Evolutionary conservation across 35 echinoderm and acorn worm genomes (phyloP), one percentile per base, ranked within the genome.

Genomic region (Ptychodera flava): DNA sequence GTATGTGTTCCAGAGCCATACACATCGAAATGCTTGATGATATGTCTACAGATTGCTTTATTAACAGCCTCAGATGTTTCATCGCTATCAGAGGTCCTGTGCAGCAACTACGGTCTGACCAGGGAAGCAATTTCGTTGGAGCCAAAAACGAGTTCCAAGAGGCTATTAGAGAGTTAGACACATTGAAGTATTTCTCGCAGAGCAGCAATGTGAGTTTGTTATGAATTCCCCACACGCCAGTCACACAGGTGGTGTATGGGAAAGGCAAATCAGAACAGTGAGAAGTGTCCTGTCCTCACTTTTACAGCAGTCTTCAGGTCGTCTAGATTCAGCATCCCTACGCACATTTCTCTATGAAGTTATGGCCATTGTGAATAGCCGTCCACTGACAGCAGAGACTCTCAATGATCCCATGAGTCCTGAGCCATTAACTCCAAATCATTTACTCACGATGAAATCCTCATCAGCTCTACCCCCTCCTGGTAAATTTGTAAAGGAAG

Each of bases 291-390:
- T 84, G 16, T 28, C 82, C 34, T 22, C 27, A 0, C 76, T 83
- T 38, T 30, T 89, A 32, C 27, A 84, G 12, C 78, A 38, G 35
- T 77, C 35, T 32, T 31, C 35, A 28, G 76, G 45, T 75, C 36
- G 30, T 53, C 64, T 89, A 16, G 45, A 33, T 53, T 36, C 22
- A 29, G 76, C 78, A 31, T 84, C 64, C 34, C 80, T 90, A 29
- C 83, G 75, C 1, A 90, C 83, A 15, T 85, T 90, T 35, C 32
- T 90, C 14, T 85, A 85, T 36, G 83, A 90, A 31, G 32, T 76
- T 16, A 86, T 85, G 89, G 89, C 82, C 0, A 90, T 85, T 32
- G 76, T 90, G 16, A 90, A 90, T 77, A 90, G 83, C 31, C 0
- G 89, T 31, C 89, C 89, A 1, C 34, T 90, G 52, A 79, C 89